A percentile compares a stretch with the other conserved stretches of the same genome.
Evolutionary conservation across 2,888 invertebrate genomes (phyloP).

Genomic region (Muschampia plurimacula): DNA sequence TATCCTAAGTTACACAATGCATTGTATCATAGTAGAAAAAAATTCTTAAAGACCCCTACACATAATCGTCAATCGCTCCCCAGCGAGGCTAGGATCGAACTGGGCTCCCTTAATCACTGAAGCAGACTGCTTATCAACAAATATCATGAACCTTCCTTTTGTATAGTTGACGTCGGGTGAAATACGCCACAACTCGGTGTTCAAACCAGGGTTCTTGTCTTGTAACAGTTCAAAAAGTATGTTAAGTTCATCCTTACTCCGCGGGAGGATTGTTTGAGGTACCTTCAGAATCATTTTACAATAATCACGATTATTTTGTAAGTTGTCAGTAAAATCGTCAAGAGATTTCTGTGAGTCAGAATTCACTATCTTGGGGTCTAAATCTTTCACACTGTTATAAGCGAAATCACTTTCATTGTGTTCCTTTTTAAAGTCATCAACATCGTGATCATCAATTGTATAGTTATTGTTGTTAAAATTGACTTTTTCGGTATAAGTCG

Average conservation of each 20-base stretch:
- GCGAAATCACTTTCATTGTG: not conserved
- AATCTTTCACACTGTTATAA: slow-evolving; percentile 11
- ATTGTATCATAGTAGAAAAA: not conserved
- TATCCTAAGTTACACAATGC: too few relatives aligned
- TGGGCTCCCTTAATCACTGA: slow-evolving; percentile 59
- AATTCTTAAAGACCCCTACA: not conserved
- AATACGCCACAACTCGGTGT: slow-evolving; percentile 71
- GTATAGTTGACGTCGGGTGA: slow-evolving; percentile 56
- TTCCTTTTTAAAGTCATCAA: not conserved
- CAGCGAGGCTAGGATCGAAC: slow-evolving; percentile 67
- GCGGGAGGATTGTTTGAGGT: slow-evolving; percentile 64
- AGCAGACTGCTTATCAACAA: slow-evolving; percentile 68
- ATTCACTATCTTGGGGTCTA: slow-evolving; percentile 29
- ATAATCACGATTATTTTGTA: slow-evolving; percentile 44
- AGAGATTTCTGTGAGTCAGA: slow-evolving; percentile 18
- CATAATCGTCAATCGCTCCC: slow-evolving; percentile 59
- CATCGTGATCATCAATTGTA: slow-evolving; percentile 22
- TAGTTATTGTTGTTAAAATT: slow-evolving; percentile 2
- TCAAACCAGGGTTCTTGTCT: slow-evolving; percentile 74
- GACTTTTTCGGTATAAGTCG: not conserved
- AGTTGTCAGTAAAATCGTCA: not conserved
- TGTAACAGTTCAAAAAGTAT: slow-evolving; percentile 72
- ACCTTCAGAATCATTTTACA: slow-evolving; percentile 66
- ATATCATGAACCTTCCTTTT: slow-evolving; percentile 64
- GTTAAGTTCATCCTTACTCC: slow-evolving; percentile 68